Evolutionary conservation across 1,140 invertebrate species (phyloP).

Genomic region (Calephelis nemesis): DNA sequence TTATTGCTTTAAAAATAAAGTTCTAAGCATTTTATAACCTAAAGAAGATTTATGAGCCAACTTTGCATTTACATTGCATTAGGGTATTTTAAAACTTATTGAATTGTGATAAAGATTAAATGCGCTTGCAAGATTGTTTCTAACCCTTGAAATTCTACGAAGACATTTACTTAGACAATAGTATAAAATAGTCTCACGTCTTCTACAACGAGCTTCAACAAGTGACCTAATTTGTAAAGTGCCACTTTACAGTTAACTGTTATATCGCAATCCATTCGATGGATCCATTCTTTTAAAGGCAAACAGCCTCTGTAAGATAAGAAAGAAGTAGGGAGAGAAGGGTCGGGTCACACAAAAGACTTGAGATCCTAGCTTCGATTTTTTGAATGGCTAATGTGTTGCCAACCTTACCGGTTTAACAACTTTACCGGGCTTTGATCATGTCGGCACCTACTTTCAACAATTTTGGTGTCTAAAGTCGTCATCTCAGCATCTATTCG

Average conservation of each 20-base stretch:
- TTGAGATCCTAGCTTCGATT: no score
- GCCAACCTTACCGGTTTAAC: no score
- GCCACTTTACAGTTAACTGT: constrained; percentile 3
- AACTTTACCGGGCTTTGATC: no score
- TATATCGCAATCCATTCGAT: no score
- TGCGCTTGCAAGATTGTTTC: not conserved
- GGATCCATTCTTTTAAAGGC: no score
- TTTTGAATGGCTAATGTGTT: no score
- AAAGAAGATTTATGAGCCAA: not conserved
- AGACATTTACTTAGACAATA: constrained; percentile 10
- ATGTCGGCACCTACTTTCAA: no score
- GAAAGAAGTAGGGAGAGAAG: no score
- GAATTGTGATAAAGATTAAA: constrained; percentile 14
- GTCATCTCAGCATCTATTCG: no score
- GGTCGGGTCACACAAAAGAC: no score
- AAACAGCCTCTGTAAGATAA: no score
- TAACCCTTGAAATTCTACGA: constrained; percentile 10
- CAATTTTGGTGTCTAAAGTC: no score
- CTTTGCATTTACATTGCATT: not conserved
- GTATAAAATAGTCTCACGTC: constrained; percentile 13
- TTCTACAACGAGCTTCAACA: constrained; percentile 1
- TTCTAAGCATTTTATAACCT: not conserved
- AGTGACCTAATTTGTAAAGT: constrained; percentile 11
- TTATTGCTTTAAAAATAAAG: not conserved
- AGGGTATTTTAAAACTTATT: not conserved